phyloP scores from a whole-genome alignment of 1,140 invertebrate species.

The Heliconius nattereri region DNA sequence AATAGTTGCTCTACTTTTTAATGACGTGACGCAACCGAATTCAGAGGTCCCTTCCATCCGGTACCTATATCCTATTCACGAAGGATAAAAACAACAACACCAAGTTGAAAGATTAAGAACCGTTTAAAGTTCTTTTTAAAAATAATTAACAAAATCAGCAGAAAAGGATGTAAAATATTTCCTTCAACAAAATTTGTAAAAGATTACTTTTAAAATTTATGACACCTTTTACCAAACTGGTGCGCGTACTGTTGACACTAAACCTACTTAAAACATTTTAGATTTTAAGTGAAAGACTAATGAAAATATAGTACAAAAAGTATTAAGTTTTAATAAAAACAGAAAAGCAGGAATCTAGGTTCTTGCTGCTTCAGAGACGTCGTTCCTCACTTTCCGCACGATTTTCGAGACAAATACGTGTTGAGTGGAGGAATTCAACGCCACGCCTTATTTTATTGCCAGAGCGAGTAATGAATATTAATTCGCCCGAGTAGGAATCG shows the following conservation, averaged over 20 bases:
- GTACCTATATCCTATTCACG: no score
- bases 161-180: not conserved
- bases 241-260: conserved; percentile 5
- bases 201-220: conserved; percentile 4
- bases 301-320: not conserved
- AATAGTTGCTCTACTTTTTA: no score
- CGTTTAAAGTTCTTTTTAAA: not conserved
- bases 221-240: not conserved
- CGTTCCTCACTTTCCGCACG: no score
- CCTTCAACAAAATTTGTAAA: not conserved
- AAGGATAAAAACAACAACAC: no score
- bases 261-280: not conserved
- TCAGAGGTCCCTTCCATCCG: no score
- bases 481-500: no score
- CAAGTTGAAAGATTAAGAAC: not conserved
- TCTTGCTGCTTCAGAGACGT: not conserved
- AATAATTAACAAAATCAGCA: not conserved
- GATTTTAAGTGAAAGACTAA: conserved; percentile 3
- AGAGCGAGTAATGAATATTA: no score
- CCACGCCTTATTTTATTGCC: no score
- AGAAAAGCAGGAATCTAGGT: not conserved
- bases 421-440: no score
- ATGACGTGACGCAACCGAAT: no score
- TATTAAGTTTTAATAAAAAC: no score
- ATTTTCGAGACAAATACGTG: no score